Conservation (phyloP, 64 coral and sea anemone species). For the Montipora cactus region DNA sequence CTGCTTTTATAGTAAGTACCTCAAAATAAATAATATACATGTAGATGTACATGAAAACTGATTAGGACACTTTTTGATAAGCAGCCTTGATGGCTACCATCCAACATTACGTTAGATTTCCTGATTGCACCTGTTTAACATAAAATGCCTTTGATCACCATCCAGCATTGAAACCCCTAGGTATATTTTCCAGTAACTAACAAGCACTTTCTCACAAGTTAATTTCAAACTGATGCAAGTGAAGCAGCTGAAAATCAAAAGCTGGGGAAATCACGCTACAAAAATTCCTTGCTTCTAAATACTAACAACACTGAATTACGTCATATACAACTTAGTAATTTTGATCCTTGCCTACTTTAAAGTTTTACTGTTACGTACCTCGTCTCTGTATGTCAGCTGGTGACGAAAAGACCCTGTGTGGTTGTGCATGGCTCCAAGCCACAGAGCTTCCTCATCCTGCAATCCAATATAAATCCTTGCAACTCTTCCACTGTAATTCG, state of each 20-base stretch:
- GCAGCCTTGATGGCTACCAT: neutral
- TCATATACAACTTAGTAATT: neutral
- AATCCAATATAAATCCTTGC: conserved; percentile 22
- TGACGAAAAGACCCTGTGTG: conserved; percentile 67
- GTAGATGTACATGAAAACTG: neutral
- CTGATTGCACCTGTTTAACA: neutral
- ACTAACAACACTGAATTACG: too few relatives aligned
- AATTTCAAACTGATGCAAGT: neutral
- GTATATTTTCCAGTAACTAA: neutral
- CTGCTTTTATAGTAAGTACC: neutral
- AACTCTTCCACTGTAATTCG: conserved; percentile 3
- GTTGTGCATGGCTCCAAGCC: conserved; percentile 61
- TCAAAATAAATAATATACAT: neutral
- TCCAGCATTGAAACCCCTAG: neutral
- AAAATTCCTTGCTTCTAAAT: neutral
- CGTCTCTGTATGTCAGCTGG: conserved; percentile 48
- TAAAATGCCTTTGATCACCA: neutral
- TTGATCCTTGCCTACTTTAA: neutral
- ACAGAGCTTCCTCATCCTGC: conserved; percentile 28
- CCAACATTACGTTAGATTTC: too few relatives aligned
- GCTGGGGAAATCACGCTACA: neutral
- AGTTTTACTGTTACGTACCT: conserved; percentile 18
- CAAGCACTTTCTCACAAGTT: neutral
- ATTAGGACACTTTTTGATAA: neutral
- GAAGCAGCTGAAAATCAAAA: neutral